phyloP scores from a whole-genome alignment of 2,888 invertebrate species.

The Apamea sordens region DNA sequence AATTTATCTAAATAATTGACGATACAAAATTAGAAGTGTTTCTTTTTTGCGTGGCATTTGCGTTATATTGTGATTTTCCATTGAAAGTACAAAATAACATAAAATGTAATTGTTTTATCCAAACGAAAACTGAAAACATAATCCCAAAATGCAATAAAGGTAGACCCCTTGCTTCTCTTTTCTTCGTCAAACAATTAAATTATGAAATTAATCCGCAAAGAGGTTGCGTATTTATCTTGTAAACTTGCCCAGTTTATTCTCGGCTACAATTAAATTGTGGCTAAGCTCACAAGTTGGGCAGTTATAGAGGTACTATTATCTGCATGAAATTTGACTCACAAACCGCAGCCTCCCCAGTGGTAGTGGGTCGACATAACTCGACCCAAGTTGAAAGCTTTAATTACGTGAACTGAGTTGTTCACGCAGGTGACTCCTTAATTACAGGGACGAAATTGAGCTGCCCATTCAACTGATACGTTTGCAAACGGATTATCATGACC shows the following conservation, averaged over 20 bases:
- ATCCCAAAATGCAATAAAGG: conserved; percentile 60
- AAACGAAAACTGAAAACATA: conserved; percentile 46
- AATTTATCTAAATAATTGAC: conserved; percentile 32
- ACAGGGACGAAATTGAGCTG: conserved; percentile 87
- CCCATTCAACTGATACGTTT: conserved; percentile 88
- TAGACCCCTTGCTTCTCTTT: conserved; percentile 46
- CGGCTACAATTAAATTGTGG: conserved; percentile 86
- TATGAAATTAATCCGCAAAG: conserved; percentile 70
- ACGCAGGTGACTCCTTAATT: conserved; percentile 90
- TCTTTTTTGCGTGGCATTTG: not conserved
- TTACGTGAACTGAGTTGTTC: conserved; percentile 88
- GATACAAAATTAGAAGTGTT: not conserved
- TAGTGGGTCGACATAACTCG: conserved; percentile 86
- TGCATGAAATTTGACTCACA: conserved; percentile 88
- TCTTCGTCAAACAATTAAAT: conserved; percentile 61
- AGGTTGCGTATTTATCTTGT: conserved; percentile 73
- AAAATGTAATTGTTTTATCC: conserved; percentile 15
- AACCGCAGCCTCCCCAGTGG: conserved; percentile 84
- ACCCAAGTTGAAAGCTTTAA: conserved; percentile 88
- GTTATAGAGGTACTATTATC: conserved; percentile 86
- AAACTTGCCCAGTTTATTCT: conserved; percentile 78
- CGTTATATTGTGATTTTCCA: not conserved
- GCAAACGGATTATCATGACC: conserved; percentile 86
- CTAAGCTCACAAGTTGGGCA: conserved; percentile 83
- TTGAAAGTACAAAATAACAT: not conserved